These are phyloP conservation scores for Crypturellus tataupa DNA, from an alignment of 2,797 vertebrate genomes.

Conservation along the genomic window DNA sequence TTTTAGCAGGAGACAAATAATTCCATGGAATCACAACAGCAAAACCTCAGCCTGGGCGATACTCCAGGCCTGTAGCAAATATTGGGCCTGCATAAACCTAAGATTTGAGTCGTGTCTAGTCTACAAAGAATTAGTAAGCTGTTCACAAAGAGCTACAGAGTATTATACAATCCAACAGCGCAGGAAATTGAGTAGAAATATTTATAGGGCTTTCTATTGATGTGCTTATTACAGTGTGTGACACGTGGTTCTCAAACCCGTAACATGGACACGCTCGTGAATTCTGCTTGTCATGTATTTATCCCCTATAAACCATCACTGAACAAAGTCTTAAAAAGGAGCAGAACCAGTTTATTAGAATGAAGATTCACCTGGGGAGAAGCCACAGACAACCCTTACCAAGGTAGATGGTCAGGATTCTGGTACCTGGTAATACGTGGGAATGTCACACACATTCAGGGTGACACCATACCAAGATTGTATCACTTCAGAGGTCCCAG, in stretches of 20 bases:
- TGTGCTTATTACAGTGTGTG: not conserved
- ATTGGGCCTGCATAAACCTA: not conserved
- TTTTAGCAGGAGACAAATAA: slow-evolving; percentile 17
- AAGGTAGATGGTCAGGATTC: not conserved
- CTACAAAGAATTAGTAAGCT: slow-evolving; percentile 17
- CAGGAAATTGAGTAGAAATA: not conserved
- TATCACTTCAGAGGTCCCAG: not conserved
- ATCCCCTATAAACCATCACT: not conserved
- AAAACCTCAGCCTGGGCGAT: not conserved
- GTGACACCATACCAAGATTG: too few relatives aligned
- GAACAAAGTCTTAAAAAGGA: not conserved
- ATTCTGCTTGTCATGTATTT: not conserved
- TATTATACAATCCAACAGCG: not conserved
- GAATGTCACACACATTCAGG: too few relatives aligned
- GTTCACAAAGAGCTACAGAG: not conserved
- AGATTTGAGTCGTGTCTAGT: not conserved
- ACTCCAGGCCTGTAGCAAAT: slow-evolving; percentile 10
- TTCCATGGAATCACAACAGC: not conserved
- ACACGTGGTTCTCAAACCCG: not conserved
- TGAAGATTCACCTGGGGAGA: not conserved
- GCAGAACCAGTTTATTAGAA: not conserved
- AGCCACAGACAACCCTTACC: not conserved
- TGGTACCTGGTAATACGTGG: not conserved
- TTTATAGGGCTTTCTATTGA: slow-evolving; percentile 1
- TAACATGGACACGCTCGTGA: not conserved